phyloP scores from a whole-genome alignment of 2,888 invertebrate species.

The Acronicta aceris region DNA sequence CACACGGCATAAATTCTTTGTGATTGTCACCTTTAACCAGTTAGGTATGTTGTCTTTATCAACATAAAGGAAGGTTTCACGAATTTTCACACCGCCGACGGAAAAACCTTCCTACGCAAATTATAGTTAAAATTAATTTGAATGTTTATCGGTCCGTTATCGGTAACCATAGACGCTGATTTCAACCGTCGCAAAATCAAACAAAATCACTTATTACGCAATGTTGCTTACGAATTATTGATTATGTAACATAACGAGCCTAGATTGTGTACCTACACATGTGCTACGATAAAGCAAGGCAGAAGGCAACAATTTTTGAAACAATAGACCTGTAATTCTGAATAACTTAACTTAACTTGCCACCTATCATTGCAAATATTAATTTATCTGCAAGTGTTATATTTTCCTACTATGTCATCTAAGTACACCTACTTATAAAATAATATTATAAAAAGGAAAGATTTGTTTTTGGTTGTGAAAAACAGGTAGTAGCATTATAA shows the following conservation, averaged over 20 bases:
- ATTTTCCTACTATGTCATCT: not conserved
- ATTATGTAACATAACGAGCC: conserved; percentile 48
- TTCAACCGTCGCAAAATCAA: conserved; percentile 39
- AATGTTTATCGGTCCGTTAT: conserved; percentile 22
- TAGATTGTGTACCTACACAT: conserved; percentile 42
- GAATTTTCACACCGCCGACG: conserved; percentile 22
- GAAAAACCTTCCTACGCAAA: conserved; percentile 15
- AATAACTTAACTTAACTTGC: conserved; percentile 11
- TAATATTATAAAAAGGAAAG: too few relatives aligned
- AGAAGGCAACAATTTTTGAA: conserved; percentile 15
- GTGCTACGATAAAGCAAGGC: conserved; percentile 56
- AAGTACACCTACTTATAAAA: too few relatives aligned
- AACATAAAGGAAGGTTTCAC: conserved; percentile 22
- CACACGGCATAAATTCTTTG: conserved; percentile 7
- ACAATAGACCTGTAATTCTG: conserved; percentile 20
- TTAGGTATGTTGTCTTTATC: conserved; percentile 25
- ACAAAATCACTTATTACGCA: conserved; percentile 45
- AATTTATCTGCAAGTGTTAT: not conserved
- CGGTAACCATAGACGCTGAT: conserved; percentile 12
- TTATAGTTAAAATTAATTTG: conserved; percentile 14
- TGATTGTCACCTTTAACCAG: conserved; percentile 13
- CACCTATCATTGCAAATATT: conserved; percentile 1
- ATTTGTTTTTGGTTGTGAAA: too few relatives aligned
- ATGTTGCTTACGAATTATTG: conserved; percentile 52
- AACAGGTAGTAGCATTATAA: too few relatives aligned